phyloP scores from a whole-genome alignment of 2,113 vertebrate genomes.

The Eptesicus fuscus region DNA sequence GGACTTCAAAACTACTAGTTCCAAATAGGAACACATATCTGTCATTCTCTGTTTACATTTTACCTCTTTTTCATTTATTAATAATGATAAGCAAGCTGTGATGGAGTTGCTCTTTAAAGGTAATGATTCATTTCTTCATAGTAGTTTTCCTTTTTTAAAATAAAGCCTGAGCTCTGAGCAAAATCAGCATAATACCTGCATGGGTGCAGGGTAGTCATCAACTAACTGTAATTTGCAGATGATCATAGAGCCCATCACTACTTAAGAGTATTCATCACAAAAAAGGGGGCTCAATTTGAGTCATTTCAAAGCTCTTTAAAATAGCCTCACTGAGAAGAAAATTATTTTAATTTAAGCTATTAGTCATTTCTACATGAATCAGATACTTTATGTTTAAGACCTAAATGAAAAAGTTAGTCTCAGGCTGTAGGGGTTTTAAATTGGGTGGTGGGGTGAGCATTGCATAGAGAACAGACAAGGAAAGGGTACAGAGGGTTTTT shows the following conservation, averaged over 20 bases:
- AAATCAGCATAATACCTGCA: not conserved
- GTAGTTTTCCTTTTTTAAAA: not conserved
- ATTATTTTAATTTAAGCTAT: conserved; percentile 2
- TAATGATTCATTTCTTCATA: not conserved
- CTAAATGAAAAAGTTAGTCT: conserved; percentile 26
- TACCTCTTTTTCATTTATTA: not conserved
- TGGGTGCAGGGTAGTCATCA: not conserved
- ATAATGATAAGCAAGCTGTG: not conserved
- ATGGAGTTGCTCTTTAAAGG: not conserved
- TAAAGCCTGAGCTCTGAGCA: not conserved
- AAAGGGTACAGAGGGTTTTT: not conserved
- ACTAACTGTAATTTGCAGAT: conserved; percentile 26
- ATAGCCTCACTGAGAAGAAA: not conserved
- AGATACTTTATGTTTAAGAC: not conserved
- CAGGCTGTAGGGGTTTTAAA: not conserved
- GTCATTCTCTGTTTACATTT: not conserved
- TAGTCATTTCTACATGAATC: conserved; percentile 47
- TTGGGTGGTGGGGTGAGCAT: not conserved
- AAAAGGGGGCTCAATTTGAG: not conserved
- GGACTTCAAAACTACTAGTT: not conserved
- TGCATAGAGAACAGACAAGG: not conserved
- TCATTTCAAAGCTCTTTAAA: conserved; percentile 35
- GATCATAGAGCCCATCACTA: not conserved
- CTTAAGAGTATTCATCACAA: conserved; percentile 29
- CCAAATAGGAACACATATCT: not conserved